Percentiles rank a stretch among this genome's conserved stretches.
Evolutionary conservation across 2,888 invertebrate genomes (phyloP).

Genomic region (Drosophila dives): DNA sequence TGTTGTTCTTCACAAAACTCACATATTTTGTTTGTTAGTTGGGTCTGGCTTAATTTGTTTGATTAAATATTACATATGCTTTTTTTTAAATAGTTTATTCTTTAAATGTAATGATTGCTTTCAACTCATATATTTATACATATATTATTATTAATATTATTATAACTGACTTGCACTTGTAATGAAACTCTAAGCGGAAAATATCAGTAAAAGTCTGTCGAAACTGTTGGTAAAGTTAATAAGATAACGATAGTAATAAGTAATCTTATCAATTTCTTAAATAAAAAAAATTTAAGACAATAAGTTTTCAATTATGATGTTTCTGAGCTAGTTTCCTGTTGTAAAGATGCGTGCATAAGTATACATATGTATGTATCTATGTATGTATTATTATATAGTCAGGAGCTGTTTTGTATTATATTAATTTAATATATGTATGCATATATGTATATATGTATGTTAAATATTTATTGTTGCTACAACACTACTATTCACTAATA

Average conservation of each 20-base stretch:
- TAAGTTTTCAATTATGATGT: background rate
- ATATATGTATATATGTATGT: constrained; percentile 32
- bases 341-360: constrained; percentile 23
- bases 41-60: constrained; percentile 23
- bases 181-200: constrained; percentile 14
- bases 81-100: constrained; percentile 43
- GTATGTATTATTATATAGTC: constrained; percentile 7
- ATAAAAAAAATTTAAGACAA: background rate
- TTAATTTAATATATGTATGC: constrained; percentile 18
- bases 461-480: constrained; percentile 50
- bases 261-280: background rate
- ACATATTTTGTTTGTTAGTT: constrained; percentile 22
- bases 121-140: constrained; percentile 68
- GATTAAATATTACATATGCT: constrained; percentile 41
- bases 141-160: constrained; percentile 17
- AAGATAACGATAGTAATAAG: background rate
- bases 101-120: constrained; percentile 77
- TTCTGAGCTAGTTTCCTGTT: constrained; percentile 4
- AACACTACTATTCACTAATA: constrained; percentile 55
- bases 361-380: constrained; percentile 13
- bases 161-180: constrained; percentile 35
- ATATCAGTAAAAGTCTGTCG: background rate
- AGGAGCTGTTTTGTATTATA: constrained; percentile 13
- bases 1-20: constrained; percentile 39
- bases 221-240: background rate